Base-by-base conservation (phyloP, 2,888 invertebrate genomes). In the Leucoma salicis region DNA sequence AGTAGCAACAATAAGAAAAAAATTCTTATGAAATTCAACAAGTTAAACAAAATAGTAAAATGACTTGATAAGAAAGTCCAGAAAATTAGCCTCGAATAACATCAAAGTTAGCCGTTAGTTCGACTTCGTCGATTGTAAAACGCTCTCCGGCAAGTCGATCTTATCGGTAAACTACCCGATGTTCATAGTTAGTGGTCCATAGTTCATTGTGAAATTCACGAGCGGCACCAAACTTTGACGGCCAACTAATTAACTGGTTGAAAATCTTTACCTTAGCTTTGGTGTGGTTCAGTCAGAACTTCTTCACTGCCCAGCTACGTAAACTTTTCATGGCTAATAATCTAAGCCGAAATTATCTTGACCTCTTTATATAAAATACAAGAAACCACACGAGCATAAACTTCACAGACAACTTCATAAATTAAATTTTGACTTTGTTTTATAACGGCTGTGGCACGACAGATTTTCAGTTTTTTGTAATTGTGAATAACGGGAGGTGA, bases 111-210 rank as follows among this genome's bases (percentile, higher is more conserved):
- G 53, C 55, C 59, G 59, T 65, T 63, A 57, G 57, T 58, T 54
- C 53, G 62, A 63, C 57, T 70, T 49, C 41, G 49, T 58, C 62
- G 62, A 62, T 64, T 72, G 62, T 63, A 70, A 70, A 70, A 66
- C 68, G 65, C 46, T 58, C 53, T 54, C 57, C 50, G 32, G 67
- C 64, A 78, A 81, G 78, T 74, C 74, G 74, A 75, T 76, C 76
- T 74, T 76, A 78, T 75, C 75, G 64, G 60, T 46, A 63, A 49
- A 61, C 45, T 57, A 63, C 63, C 58, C 70, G 68, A 70, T 73
- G 74, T 78, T 74, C 72, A 70, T 76, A 77, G 78, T 73, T 74
- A 74, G 75, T 68, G 68, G 74, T 66, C 69, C 66, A 67, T 66
- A 69, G 72, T 71, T 74, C 70, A 72, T 72, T 75, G 73, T 70